Conservation (phyloP, 2,113 vertebrate species). For the Syngnathus scovelli region DNA sequence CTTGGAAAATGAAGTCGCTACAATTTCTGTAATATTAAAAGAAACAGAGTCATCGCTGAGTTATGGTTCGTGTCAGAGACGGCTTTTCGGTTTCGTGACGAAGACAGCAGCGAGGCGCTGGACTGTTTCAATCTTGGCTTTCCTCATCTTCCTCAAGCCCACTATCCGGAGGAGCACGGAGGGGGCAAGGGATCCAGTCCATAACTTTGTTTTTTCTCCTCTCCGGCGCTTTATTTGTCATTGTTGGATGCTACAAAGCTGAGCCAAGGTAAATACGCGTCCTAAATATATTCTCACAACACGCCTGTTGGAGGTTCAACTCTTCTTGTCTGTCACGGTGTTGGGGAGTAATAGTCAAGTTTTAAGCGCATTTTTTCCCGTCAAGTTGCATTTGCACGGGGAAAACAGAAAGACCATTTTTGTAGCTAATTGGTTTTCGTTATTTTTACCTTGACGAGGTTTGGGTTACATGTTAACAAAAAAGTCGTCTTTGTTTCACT, state of each 20-base stretch:
- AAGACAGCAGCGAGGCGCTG: constrained; percentile 32
- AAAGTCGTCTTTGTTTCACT: constrained; percentile 72
- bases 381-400: constrained; percentile 48
- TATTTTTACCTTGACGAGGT: constrained; percentile 1
- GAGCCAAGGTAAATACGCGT: constrained; percentile 54
- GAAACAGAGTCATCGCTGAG: constrained; percentile 37
- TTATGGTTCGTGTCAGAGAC: constrained; percentile 44
- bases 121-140: constrained; percentile 40
- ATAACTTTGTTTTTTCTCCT: constrained; percentile 72
- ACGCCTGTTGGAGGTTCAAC: neutral
- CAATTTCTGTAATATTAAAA: constrained; percentile 54
- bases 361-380: constrained; percentile 44
- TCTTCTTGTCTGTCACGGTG: neutral
- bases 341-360: constrained; percentile 52
- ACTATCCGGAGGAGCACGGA: constrained; percentile 48
- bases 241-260: constrained; percentile 65
- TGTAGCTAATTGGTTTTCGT: constrained; percentile 18
- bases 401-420: constrained; percentile 56
- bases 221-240: constrained; percentile 45
- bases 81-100: constrained; percentile 43
- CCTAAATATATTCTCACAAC: constrained; percentile 18
- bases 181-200: constrained; percentile 68
- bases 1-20: constrained; percentile 73
- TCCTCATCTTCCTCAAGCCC: constrained; percentile 50
- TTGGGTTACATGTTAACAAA: constrained; percentile 22